Conservation (phyloP, 2,113 vertebrate species). For the Sarotherodon lohbergeri region DNA sequence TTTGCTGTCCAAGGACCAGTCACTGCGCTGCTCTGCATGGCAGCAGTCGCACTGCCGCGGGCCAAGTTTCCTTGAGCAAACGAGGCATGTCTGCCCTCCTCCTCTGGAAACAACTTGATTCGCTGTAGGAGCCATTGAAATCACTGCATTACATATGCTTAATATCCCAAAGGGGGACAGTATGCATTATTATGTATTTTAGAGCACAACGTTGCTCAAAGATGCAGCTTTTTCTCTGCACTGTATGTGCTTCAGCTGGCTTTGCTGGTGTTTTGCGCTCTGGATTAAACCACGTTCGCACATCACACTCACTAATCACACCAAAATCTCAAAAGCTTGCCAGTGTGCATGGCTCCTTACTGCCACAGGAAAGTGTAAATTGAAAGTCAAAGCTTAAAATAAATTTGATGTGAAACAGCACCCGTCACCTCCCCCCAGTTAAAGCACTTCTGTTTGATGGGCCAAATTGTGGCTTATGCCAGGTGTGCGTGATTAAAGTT, state of each 20-base stretch:
- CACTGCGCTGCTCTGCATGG: constrained; percentile 40
- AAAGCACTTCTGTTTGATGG: background rate
- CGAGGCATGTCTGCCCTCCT: constrained; percentile 44
- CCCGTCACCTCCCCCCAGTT: background rate
- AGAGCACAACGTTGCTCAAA: background rate
- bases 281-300: background rate
- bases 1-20: constrained; percentile 57
- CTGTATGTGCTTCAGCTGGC: background rate
- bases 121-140: constrained; percentile 20
- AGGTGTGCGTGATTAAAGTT: background rate
- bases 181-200: background rate
- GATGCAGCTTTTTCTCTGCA: background rate
- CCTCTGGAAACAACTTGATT: constrained; percentile 47
- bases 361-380: background rate
- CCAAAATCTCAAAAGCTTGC: background rate
- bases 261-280: background rate
- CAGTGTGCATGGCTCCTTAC: background rate
- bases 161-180: background rate
- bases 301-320: background rate
- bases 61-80: constrained; percentile 60
- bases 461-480: background rate
- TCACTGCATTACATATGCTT: constrained; percentile 21
- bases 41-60: constrained; percentile 31
- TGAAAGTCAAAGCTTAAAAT: background rate
- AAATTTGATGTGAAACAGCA: background rate